Conservation (phyloP, 2,888 invertebrate species). For the Drosophila phalerata region DNA sequence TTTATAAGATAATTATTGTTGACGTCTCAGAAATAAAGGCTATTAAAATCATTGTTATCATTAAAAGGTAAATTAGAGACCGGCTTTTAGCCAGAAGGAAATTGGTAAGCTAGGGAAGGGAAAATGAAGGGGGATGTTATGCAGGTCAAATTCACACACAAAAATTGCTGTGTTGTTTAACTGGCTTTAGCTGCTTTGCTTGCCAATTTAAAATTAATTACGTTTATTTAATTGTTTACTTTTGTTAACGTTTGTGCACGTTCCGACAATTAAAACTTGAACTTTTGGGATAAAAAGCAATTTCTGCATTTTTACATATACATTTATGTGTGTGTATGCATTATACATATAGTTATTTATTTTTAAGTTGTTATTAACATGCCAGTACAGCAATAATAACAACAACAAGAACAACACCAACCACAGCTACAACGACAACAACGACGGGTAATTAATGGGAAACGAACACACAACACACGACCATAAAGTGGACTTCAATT, state of each 20-base stretch:
- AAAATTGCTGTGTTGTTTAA: constrained; percentile 45
- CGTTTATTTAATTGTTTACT: constrained; percentile 72
- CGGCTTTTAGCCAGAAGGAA: not conserved
- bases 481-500: constrained; percentile 68
- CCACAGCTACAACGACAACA: constrained; percentile 23
- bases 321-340: constrained; percentile 15
- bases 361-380: constrained; percentile 71
- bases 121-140: constrained; percentile 13
- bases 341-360: constrained; percentile 62
- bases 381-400: constrained; percentile 46
- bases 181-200: constrained; percentile 41
- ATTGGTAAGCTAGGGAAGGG: not conserved
- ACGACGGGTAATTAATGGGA: constrained; percentile 62
- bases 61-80: constrained; percentile 10
- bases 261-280: constrained; percentile 66
- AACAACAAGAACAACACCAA: constrained; percentile 18
- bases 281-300: constrained; percentile 68
- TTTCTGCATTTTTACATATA: constrained; percentile 59
- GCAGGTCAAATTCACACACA: constrained; percentile 52
- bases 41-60: constrained; percentile 32
- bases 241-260: constrained; percentile 65
- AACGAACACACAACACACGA: constrained; percentile 59
- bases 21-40: constrained; percentile 24
- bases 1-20: constrained; percentile 18
- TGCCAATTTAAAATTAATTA: constrained; percentile 71